These are phyloP conservation scores for Myripristis murdjan DNA, from an alignment of 2,797 vertebrate species.

Conservation along the genomic window DNA sequence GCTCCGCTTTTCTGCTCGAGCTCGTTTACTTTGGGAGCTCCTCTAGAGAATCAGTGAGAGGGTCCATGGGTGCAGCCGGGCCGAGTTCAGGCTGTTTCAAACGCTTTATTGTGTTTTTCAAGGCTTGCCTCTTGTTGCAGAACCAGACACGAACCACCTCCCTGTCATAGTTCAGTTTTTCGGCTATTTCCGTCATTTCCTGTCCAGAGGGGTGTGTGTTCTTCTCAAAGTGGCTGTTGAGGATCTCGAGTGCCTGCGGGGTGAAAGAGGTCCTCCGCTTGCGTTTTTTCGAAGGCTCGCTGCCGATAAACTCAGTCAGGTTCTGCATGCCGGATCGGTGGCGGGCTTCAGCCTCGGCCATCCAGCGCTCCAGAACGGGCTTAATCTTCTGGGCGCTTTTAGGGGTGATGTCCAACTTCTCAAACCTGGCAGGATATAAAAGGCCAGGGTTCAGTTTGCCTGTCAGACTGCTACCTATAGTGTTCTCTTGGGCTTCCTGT, in stretches of 20 bases:
- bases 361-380: slow-evolving; percentile 99
- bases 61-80: slow-evolving; percentile 90
- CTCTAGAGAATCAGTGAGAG: slow-evolving; percentile 94
- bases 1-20: slow-evolving; percentile 42
- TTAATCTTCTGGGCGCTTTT: slow-evolving; percentile 99
- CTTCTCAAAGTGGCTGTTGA: slow-evolving; percentile 99
- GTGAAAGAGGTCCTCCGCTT: slow-evolving; percentile 99
- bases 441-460: slow-evolving; percentile 99
- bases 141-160: slow-evolving; percentile 99
- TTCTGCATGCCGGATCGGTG: slow-evolving; percentile 99
- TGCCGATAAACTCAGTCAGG: slow-evolving; percentile 99
- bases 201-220: slow-evolving; percentile 99
- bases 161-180: slow-evolving; percentile 99
- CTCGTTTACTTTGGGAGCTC: slow-evolving; percentile 90
- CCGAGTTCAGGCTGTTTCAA: slow-evolving; percentile 96
- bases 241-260: slow-evolving; percentile 99
- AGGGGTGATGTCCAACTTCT: slow-evolving; percentile 99
- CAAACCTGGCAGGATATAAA: slow-evolving; percentile 99
- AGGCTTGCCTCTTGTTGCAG: slow-evolving; percentile 99
- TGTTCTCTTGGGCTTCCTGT: slow-evolving; percentile 99
- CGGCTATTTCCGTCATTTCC: slow-evolving; percentile 99
- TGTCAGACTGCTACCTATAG: slow-evolving; percentile 99
- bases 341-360: slow-evolving; percentile 99
- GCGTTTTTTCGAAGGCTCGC: slow-evolving; percentile 99
- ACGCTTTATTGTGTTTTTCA: slow-evolving; percentile 99